A percentile compares a stretch with the other conserved stretches of the same genome.
phyloP scores from a whole-genome alignment of 2,797 vertebrate species.

The Cephalopachus bancanus region DNA sequence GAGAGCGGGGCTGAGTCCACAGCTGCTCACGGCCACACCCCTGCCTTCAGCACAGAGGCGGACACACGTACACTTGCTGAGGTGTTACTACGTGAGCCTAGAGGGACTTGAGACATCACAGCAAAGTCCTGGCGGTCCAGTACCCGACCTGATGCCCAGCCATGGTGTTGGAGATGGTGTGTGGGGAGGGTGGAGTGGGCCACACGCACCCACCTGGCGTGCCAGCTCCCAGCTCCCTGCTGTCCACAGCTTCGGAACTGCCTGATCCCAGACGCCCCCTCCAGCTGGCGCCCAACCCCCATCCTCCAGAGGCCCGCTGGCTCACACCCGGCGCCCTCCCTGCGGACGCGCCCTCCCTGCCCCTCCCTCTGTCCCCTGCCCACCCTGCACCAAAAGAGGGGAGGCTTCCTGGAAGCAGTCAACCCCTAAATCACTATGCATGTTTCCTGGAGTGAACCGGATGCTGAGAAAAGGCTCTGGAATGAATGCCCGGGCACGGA shows the following conservation, averaged over 20 bases:
- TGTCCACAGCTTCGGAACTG: background rate
- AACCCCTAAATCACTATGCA: slow-evolving; percentile 79
- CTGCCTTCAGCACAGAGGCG: background rate
- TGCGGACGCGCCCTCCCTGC: background rate
- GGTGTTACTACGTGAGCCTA: background rate
- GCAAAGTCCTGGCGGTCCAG: background rate
- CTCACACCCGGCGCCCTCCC: background rate
- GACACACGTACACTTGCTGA: background rate
- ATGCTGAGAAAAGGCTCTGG: slow-evolving; percentile 78
- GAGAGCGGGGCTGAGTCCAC: background rate
- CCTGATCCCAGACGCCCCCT: background rate
- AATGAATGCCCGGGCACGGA: slow-evolving; percentile 78
- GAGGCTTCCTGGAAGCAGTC: slow-evolving; percentile 64
- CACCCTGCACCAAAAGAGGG: slow-evolving; percentile 45
- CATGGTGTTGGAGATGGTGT: background rate
- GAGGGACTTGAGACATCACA: background rate
- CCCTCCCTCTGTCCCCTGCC: slow-evolving; percentile 43
- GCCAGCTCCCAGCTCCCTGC: background rate
- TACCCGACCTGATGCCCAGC: background rate
- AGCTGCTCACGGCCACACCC: background rate
- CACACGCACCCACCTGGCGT: background rate
- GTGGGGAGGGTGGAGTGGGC: too few relatives aligned
- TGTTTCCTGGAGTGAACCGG: slow-evolving; percentile 81
- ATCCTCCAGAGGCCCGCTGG: background rate
- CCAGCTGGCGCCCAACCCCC: accelerated